phyloP scores from a whole-genome alignment of 2,888 invertebrate species.

The Acronicta aceris region DNA sequence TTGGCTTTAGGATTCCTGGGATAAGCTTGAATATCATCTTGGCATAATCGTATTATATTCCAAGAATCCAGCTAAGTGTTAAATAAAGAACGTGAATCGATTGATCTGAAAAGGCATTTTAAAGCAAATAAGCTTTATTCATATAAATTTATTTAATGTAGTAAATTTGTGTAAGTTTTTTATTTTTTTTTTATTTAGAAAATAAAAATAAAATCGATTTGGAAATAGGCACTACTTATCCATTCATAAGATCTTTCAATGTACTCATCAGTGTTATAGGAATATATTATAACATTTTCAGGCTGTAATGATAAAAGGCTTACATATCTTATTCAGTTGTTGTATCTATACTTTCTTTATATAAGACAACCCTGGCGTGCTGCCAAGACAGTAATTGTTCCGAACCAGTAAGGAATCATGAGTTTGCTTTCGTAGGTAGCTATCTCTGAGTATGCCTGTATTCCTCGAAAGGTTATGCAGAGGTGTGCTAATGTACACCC shows the following conservation, averaged over 20 bases:
- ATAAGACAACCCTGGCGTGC: background rate
- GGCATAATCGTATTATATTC: background rate
- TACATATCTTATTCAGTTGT: background rate
- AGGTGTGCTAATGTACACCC: no score
- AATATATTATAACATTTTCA: background rate
- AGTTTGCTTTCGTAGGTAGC: background rate
- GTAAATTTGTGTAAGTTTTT: no score
- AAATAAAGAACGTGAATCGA: background rate
- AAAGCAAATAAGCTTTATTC: no score
- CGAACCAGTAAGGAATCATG: conserved; percentile 1
- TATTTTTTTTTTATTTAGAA: no score
- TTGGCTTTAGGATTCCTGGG: background rate
- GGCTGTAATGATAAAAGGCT: background rate
- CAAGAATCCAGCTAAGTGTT: background rate
- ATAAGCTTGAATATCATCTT: background rate
- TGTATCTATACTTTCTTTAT: background rate
- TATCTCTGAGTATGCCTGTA: background rate
- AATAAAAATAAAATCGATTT: no score
- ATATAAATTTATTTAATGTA: no score
- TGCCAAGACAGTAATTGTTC: conserved; percentile 1
- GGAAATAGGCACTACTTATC: no score
- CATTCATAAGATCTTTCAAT: no score
- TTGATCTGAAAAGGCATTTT: no score
- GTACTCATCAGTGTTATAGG: no score
- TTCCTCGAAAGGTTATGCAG: no score